These are phyloP conservation scores for Netelia inedita DNA, from an alignment of 2,888 invertebrate genomes.

Conservation along the genomic window DNA sequence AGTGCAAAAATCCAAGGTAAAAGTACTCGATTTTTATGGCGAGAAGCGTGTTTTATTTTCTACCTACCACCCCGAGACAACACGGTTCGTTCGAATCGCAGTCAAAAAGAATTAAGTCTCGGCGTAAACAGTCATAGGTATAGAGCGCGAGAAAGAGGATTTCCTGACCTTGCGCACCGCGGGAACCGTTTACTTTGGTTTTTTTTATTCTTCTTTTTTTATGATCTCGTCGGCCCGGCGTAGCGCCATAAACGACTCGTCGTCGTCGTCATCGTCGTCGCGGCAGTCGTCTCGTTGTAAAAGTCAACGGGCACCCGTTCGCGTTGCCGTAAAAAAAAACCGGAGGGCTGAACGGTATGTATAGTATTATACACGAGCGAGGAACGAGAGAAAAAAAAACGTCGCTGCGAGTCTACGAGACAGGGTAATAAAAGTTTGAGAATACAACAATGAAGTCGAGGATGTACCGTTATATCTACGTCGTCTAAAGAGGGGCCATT, in stretches of 20 bases:
- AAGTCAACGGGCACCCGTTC: constrained; percentile 79
- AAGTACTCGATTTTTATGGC: constrained; percentile 52
- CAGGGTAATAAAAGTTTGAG: constrained; percentile 67
- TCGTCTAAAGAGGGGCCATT: constrained; percentile 69
- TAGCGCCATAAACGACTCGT: constrained; percentile 76
- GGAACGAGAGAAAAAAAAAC: constrained; percentile 60
- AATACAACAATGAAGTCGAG: constrained; percentile 74
- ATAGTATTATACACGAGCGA: constrained; percentile 50
- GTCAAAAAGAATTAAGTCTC: constrained; percentile 38
- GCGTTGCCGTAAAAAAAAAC: constrained; percentile 80
- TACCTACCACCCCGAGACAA: constrained; percentile 17
- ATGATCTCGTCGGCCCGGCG: constrained; percentile 72
- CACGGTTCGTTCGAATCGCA: constrained; percentile 3
- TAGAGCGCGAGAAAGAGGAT: constrained; percentile 43
- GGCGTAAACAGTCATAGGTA: constrained; percentile 39
- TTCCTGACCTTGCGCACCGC: constrained; percentile 79
- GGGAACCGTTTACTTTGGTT: constrained; percentile 40
- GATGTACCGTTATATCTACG: constrained; percentile 75
- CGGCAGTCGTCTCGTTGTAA: constrained; percentile 75
- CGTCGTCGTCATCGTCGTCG: constrained; percentile 44
- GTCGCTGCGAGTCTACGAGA: constrained; percentile 41
- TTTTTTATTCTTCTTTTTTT: constrained; percentile 77
- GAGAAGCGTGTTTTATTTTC: constrained; percentile 6
- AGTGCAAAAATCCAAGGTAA: constrained; percentile 45
- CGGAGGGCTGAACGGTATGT: constrained; percentile 68